These are phyloP conservation scores for Phylloscopus trochiloides DNA, from an alignment of 2,113 vertebrate species.

Conservation along the genomic window DNA sequence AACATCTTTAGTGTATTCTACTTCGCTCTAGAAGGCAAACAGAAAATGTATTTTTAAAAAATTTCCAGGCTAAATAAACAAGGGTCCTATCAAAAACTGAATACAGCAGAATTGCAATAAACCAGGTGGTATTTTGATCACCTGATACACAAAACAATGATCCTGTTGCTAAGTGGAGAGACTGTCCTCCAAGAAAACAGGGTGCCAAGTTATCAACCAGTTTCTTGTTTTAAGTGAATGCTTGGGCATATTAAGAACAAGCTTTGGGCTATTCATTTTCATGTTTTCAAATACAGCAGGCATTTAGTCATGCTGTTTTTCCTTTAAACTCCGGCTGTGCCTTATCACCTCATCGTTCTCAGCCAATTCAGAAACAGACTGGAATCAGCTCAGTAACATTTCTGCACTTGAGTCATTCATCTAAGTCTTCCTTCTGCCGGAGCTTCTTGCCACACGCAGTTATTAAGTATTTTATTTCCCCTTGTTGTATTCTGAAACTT, in stretches of 20 bases:
- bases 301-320: background rate
- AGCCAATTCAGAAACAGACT: slow-evolving; percentile 20
- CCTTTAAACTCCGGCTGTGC: slow-evolving; percentile 8
- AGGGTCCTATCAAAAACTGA: background rate
- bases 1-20: background rate
- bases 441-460: background rate
- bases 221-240: background rate
- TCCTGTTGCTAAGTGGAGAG: background rate
- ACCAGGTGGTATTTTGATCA: background rate
- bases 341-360: slow-evolving; percentile 32
- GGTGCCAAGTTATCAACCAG: background rate
- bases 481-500: background rate
- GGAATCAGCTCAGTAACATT: background rate
- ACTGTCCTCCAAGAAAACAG: background rate
- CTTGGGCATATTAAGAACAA: background rate
- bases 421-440: background rate
- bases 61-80: background rate
- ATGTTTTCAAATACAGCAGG: background rate
- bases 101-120: background rate
- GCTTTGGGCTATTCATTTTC: background rate
- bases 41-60: background rate
- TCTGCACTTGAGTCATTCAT: slow-evolving; percentile 42
- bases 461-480: background rate
- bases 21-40: background rate
- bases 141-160: background rate